Evolutionary conservation across 92 coral and sea anemone species (phyloP).

Genomic region (Hydrozoanthus gracilis): DNA sequence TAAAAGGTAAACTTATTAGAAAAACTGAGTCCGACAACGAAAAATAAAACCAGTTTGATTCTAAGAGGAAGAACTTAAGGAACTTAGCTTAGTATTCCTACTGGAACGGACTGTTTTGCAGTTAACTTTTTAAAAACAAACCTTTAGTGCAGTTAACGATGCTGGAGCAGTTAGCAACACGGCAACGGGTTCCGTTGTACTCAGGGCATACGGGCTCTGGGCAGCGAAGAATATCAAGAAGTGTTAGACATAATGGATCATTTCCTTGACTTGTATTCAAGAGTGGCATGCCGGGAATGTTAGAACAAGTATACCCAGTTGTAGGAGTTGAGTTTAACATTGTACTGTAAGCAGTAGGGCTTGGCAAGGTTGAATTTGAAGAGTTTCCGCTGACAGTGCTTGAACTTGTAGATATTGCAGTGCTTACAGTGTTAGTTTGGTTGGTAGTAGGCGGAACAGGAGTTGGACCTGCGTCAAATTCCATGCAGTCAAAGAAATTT

Average conservation of each 20-base stretch:
- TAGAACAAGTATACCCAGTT: background rate
- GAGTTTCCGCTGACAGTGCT: background rate
- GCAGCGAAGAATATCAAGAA: conserved; percentile 21
- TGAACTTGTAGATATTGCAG: no score
- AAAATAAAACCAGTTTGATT: no score
- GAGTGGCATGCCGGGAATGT: conserved; percentile 3
- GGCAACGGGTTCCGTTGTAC: conserved; percentile 26
- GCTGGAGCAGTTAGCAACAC: conserved; percentile 14
- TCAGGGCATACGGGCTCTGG: conserved; percentile 34
- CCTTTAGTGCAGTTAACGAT: conserved; percentile 18
- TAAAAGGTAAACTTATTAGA: no score
- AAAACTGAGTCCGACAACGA: no score
- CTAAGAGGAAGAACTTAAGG: no score
- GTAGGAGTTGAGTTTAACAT: background rate
- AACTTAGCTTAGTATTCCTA: background rate
- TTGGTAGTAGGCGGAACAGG: background rate
- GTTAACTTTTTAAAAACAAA: background rate
- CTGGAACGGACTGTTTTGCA: no score
- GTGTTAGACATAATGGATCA: background rate
- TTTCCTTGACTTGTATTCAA: background rate
- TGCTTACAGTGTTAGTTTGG: background rate
- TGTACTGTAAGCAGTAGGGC: background rate
- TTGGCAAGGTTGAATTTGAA: background rate
- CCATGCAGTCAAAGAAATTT: conserved; percentile 7
- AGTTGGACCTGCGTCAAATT: background rate